Evolutionary conservation across 2,113 vertebrate species (phyloP).

Genomic region (Cranoglanis bouderius): DNA sequence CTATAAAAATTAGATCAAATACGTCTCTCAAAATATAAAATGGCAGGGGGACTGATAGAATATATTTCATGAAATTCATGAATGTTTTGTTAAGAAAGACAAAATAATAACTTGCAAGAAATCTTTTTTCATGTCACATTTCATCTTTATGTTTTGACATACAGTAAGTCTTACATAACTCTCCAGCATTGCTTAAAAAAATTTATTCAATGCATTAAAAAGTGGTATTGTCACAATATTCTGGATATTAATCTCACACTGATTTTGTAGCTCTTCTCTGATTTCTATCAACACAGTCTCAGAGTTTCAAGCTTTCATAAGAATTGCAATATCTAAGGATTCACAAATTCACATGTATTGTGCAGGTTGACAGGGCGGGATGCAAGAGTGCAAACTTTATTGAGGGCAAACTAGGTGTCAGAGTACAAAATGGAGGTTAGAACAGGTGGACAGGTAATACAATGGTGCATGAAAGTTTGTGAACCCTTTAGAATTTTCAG

Average conservation of each 20-base stretch:
- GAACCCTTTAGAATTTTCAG: no score
- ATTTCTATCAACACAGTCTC: neutral
- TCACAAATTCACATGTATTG: neutral
- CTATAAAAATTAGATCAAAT: neutral
- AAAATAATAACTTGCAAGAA: neutral
- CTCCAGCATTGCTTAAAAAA: neutral
- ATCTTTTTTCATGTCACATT: neutral
- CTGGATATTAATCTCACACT: neutral
- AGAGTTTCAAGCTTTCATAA: neutral
- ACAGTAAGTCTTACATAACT: neutral
- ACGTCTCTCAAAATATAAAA: neutral
- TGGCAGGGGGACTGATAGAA: neutral
- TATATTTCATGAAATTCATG: neutral
- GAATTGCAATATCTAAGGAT: neutral
- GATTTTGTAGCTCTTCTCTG: neutral
- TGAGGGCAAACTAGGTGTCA: neutral
- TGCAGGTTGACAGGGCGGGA: neutral
- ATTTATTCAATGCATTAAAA: neutral
- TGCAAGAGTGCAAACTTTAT: neutral
- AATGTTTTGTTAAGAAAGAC: neutral
- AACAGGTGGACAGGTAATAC: neutral
- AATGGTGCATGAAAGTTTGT: no score
- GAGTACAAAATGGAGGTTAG: neutral
- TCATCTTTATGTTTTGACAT: neutral
- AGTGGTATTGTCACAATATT: neutral